Conservation (phyloP, 2,888 invertebrate genomes). For the Chorisops tibialis region DNA sequence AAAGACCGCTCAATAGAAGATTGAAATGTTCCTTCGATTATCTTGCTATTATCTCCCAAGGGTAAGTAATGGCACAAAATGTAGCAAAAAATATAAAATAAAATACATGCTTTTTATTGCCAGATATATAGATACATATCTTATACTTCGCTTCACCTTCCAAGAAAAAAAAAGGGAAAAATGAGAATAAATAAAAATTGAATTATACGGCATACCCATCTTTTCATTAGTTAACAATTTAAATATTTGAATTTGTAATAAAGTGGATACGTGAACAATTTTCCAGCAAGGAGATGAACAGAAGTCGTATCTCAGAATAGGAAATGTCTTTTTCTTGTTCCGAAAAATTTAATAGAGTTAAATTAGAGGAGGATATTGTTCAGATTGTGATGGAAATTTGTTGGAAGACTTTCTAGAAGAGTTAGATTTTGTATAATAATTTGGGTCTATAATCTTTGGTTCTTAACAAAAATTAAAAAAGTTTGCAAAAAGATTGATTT, state of each 20-base stretch:
- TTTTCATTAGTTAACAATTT: neutral
- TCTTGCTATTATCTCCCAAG: too few species aligned
- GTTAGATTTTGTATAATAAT: neutral
- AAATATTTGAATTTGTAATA: neutral
- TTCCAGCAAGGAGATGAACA: neutral
- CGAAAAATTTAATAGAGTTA: neutral
- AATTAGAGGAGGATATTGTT: neutral
- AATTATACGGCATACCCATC: neutral
- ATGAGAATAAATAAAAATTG: neutral
- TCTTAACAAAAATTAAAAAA: too few species aligned
- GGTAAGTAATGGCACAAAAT: too few species aligned
- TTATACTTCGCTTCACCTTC: neutral
- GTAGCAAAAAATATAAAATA: too few species aligned
- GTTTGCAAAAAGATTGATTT: too few species aligned
- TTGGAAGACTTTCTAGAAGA: neutral
- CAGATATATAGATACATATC: too few species aligned
- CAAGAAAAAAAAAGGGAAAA: neutral
- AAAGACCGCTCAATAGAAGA: too few species aligned
- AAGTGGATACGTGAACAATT: neutral
- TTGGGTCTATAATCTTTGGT: too few species aligned
- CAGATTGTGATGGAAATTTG: too few species aligned
- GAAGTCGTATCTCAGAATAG: neutral
- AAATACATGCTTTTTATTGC: too few species aligned
- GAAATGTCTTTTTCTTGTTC: neutral
- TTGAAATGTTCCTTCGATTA: too few species aligned